Base-by-base conservation (phyloP, 2,888 invertebrate genomes). In the Lochmaea capreae region DNA sequence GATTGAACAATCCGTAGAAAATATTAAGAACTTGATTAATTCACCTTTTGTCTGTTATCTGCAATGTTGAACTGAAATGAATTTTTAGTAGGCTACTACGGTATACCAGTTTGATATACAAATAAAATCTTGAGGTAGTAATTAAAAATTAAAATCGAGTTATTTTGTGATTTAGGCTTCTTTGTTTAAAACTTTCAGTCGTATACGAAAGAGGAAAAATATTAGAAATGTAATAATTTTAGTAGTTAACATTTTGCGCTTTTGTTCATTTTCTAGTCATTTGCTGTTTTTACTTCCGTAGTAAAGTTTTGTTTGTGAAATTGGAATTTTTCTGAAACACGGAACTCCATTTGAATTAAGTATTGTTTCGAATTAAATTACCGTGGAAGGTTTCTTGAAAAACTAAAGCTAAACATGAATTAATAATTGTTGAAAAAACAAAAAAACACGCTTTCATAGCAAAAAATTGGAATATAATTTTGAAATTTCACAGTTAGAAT, bases 81-180 rank as follows among this genome's bases (percentile, higher is more conserved):
- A 61, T 61, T n/a, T 39, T 61, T 61, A 61, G 42, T 61, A 16
- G 42, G 61, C n/a, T 11, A 39, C 26, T 33, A 33, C 59, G 33
- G 59, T 59, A 22, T 59, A 26, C 18, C 33, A 59, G 26, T 59
- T 59, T 59, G 59, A 59, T 59, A 59, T 33, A 14, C 12, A 59
- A 39, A 61, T 61, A 12, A 39, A 61, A 61, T 61, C 61, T 5
- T 39, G n/a, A 61, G 42, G 42, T 39, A 61, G 33, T 61, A 39
- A 61, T 61, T 61, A 61, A 61, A 39, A 61, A 59, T 22, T 59
- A 26, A 59, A 59, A 59, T 59, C 22, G 33, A 61, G 61, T 61
- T 39, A 61, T 61, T 42, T n/a, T 9, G 61, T 61, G 42, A 61
- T 61, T 61, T 42, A 14, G 9, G 42, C n/a, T 42, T n/a, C 39